A percentile compares a stretch with the other conserved stretches of the same genome.
phyloP scores from a whole-genome alignment of 2,113 vertebrate species.

The Cranoglanis bouderius region DNA sequence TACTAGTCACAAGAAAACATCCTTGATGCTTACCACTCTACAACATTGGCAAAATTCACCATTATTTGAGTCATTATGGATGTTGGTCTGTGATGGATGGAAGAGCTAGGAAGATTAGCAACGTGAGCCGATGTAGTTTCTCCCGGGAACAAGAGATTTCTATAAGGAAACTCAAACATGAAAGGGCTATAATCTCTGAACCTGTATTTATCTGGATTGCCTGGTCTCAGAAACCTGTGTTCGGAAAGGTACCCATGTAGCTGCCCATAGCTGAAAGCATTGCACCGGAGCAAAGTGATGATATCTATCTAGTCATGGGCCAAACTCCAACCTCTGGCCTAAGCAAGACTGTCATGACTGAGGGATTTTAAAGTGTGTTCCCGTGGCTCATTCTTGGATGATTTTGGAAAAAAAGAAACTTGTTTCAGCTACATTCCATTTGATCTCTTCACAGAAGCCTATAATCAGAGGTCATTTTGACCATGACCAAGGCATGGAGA shows the following conservation, averaged over 20 bases:
- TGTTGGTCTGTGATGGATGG: not conserved
- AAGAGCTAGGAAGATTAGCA: slow-evolving; percentile 22
- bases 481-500: not conserved
- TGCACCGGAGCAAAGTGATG: not conserved
- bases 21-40: not conserved
- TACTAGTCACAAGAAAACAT: not conserved
- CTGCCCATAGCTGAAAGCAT: not conserved
- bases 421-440: slow-evolving; percentile 27
- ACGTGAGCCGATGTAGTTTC: slow-evolving; percentile 45
- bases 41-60: not conserved
- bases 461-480: slow-evolving; percentile 36
- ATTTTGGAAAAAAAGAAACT: not conserved
- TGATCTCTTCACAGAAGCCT: slow-evolving; percentile 8
- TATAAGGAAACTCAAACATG: slow-evolving; percentile 61
- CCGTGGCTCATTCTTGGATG: not conserved
- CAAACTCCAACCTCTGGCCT: slow-evolving; percentile 15
- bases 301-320: not conserved
- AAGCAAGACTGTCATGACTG: not conserved
- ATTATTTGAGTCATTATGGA: slow-evolving; percentile 1
- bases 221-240: not conserved
- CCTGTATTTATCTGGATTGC: not conserved
- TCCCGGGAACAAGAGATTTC: slow-evolving; percentile 59
- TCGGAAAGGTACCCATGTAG: not conserved
- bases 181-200: slow-evolving; percentile 64
- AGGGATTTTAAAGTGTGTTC: not conserved